Base-by-base conservation (phyloP, 92 coral and sea anemone species). In the Virgularia gustaviana region DNA sequence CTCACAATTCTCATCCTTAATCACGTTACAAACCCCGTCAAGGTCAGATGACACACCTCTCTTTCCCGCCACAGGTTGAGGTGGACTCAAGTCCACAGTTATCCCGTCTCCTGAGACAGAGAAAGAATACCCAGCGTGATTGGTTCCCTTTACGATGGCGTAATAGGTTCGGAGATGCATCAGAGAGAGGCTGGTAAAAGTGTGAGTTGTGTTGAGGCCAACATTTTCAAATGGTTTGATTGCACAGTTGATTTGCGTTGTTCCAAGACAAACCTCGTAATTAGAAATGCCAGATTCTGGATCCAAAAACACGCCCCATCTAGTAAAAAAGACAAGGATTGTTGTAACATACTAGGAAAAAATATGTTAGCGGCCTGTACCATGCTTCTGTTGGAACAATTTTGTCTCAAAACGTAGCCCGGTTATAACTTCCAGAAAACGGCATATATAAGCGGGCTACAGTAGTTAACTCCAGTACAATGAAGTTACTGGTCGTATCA, bases 291-390 rank as follows among this genome's bases (percentile, higher is more conserved):
- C 87, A 57, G 90, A 84, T 52, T 94, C 96, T 9, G 79, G 63
- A 45, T 94, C 99, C 27, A 73, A 36, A 73, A 94, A 94, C 3
- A 78, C 67, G 2, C 37, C 51, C 99, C 95, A 94, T n/a, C 99
- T 94, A 57, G 38, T 8, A 66, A 30, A 43, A 13, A 18, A 36
- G 34, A 12, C 31, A 20, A 55, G 30, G 36, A 2, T 18, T 9
- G 19, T 23, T 38, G 2, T 29, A 2, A 30, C 19, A 18, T 19
- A 4, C 10, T 36, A 1, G 36, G 44, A n/a, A 56, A 0, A 9
- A 34, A 47, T 45, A 51, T 25, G 19, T 9, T 9, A 4, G 36
- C 20, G 29, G 4, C 31, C 43, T 41, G 6, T 11, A 43, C 35
- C 39, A 36, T n/a, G n/a, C n/a, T n/a, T n/a, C n/a, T n/a, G n/a